Percentiles rank a stretch among this genome's conserved stretches.
phyloP scores from a whole-genome alignment of 1,140 invertebrate species.

The Episyrphus balteatus region DNA sequence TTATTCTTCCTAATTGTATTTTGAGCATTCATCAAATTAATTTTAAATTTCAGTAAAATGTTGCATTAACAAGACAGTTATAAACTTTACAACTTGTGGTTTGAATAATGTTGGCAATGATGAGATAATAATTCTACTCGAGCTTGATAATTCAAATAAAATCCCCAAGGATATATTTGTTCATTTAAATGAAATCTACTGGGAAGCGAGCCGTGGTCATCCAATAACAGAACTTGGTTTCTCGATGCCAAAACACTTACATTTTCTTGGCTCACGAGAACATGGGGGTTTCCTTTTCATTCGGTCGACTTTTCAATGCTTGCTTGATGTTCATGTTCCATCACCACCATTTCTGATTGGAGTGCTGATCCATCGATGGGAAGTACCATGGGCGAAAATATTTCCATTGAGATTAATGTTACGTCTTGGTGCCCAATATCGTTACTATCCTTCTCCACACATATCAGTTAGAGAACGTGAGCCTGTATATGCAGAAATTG shows the following conservation, averaged over 20 bases:
- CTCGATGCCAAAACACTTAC: conserved; percentile 47
- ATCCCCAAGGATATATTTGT: conserved; percentile 69
- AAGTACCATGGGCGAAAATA: conserved; percentile 77
- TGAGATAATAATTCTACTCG: conserved; percentile 71
- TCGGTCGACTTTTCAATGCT: conserved; percentile 70
- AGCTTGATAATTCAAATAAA: conserved; percentile 54
- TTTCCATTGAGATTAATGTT: conserved; percentile 51
- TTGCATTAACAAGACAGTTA: conserved; percentile 67
- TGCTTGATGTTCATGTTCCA: conserved; percentile 65
- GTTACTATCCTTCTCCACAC: conserved; percentile 79
- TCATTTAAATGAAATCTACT: conserved; percentile 64
- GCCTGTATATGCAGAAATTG: conserved; percentile 77
- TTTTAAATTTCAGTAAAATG: conserved; percentile 54
- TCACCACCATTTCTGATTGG: conserved; percentile 67
- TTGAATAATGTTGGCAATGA: conserved; percentile 75
- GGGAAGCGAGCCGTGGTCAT: conserved; percentile 62
- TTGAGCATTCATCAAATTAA: not conserved
- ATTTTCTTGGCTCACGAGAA: conserved; percentile 66
- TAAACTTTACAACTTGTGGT: conserved; percentile 71
- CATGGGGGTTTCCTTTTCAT: conserved; percentile 79
- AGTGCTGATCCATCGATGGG: conserved; percentile 75
- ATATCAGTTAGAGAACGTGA: conserved; percentile 70
- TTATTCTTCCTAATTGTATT: conserved; percentile 1
- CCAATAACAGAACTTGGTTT: conserved; percentile 63
- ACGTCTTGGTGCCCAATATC: conserved; percentile 72